phyloP scores from a whole-genome alignment of 2,797 vertebrate genomes.

The Pseudochirops cupreus region DNA sequence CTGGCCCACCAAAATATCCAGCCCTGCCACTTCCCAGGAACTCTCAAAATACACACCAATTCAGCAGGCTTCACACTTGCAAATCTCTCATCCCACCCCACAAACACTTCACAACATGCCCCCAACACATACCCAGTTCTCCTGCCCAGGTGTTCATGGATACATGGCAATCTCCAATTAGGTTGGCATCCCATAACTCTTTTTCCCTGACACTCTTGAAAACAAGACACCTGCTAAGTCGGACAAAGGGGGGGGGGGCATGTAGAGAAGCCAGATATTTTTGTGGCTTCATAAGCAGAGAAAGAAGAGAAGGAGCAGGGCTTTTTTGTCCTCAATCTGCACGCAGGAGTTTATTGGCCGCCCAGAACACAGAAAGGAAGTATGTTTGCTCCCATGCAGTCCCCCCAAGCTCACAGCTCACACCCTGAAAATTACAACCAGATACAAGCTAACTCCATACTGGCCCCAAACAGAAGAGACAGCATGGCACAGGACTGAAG shows the following conservation, averaged over 20 bases:
- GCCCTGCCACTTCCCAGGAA: background rate
- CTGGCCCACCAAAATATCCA: background rate
- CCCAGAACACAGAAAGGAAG: background rate
- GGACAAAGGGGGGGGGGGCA: background rate
- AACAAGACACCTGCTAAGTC: background rate
- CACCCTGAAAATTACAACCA: background rate
- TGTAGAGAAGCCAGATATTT: background rate
- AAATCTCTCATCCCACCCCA: slow-evolving; percentile 19
- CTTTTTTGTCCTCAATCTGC: background rate
- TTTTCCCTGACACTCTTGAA: background rate
- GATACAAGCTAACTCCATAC: background rate
- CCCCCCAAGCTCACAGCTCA: slow-evolving; percentile 13
- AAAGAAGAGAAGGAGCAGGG: background rate
- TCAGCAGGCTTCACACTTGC: background rate
- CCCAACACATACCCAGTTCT: background rate
- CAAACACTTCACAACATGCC: slow-evolving; percentile 26
- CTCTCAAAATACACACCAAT: slow-evolving; percentile 17
- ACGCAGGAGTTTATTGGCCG: background rate
- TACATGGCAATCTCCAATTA: background rate
- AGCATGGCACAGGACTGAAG: background rate
- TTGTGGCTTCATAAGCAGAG: background rate
- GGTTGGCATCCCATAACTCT: background rate
- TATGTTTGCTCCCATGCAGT: background rate
- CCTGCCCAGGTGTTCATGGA: background rate
- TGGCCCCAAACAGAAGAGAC: background rate